phyloP scores from a whole-genome alignment of 2,113 vertebrate genomes.

The Larimichthys crocea region DNA sequence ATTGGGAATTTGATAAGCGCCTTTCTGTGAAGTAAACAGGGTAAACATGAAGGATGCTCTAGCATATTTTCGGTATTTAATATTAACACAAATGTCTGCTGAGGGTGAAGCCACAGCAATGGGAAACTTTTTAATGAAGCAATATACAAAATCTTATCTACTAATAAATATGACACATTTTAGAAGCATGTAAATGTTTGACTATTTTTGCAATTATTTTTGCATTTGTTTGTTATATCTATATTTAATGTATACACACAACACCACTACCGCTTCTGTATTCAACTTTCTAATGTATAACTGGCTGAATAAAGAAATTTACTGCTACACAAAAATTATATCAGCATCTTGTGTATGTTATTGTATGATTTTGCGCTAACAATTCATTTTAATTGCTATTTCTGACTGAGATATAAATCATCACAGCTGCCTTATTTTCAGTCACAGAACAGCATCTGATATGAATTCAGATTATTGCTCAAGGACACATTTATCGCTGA shows the following conservation, averaged over 20 bases:
- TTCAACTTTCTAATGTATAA: neutral
- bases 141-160: no score
- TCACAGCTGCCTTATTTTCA: constrained; percentile 4
- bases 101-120: constrained; percentile 16
- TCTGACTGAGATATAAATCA: neutral
- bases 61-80: neutral
- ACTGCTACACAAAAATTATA: neutral
- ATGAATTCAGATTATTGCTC: neutral
- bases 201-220: constrained; percentile 7
- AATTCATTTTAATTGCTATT: neutral
- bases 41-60: constrained; percentile 21
- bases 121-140: neutral
- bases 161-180: neutral
- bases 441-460: neutral
- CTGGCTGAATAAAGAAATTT: constrained; percentile 35
- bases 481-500: neutral
- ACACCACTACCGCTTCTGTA: neutral
- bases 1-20: constrained; percentile 1
- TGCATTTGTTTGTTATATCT: constrained; percentile 6
- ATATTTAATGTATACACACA: neutral
- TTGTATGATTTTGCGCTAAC: neutral
- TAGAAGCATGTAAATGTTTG: neutral
- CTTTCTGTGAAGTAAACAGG: constrained; percentile 8
- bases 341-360: neutral
- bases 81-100: neutral